Evolutionary conservation across 2,888 invertebrate species (phyloP).

Genomic region (Alloplasta piceator): DNA sequence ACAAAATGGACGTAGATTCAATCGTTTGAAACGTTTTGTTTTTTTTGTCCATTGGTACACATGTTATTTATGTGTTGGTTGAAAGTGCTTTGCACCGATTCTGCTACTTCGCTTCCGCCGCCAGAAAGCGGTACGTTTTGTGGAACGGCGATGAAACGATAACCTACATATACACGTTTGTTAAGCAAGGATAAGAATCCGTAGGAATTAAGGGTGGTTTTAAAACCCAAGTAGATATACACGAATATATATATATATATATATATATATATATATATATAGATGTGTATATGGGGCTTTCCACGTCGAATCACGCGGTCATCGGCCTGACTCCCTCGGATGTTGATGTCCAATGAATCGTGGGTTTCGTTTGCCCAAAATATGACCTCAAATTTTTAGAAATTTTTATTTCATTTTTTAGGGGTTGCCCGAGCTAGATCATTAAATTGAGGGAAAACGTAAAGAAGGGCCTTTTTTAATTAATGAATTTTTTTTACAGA

Average conservation of each 20-base stretch:
- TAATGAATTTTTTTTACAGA: no score
- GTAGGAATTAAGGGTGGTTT: not conserved
- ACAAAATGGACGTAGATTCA: no score
- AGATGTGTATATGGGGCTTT: no score
- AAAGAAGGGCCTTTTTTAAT: no score
- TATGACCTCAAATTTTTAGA: no score
- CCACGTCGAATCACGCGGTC: no score
- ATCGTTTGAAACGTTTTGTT: constrained; percentile 3
- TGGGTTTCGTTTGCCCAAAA: no score
- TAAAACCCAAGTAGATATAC: not conserved
- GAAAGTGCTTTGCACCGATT: constrained; percentile 29
- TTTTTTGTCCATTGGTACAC: not conserved
- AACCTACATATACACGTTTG: constrained; percentile 2
- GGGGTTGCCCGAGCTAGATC: no score
- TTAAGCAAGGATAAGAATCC: not conserved
- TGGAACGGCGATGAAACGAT: constrained; percentile 15
- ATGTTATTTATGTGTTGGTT: not conserved
- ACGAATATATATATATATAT: not conserved
- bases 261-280: not conserved
- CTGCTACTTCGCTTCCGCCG: constrained; percentile 5
- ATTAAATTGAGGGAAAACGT: no score
- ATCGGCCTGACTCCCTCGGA: no score
- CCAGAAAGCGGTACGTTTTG: constrained; percentile 45
- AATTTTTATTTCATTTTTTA: no score
- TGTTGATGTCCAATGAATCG: no score